Evolutionary conservation across 2,113 vertebrate genomes (phyloP).

Genomic region (Proteles cristata): DNA sequence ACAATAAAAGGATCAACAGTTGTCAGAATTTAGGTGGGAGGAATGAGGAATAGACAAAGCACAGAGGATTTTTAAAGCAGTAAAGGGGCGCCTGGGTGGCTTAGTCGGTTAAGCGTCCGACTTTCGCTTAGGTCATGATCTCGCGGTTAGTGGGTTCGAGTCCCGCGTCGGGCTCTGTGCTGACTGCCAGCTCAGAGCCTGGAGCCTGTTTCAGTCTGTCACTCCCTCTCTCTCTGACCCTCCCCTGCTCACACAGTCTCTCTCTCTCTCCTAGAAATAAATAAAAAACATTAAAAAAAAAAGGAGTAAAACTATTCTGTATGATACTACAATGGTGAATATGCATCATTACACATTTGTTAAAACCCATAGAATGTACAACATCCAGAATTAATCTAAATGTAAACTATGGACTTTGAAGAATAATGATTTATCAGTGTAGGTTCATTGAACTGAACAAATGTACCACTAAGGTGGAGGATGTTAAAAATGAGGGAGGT

Average conservation of each 20-base stretch:
- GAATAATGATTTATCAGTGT: not conserved
- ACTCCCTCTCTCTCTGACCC: too few relatives aligned
- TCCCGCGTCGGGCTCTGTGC: too few relatives aligned
- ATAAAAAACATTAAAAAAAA: too few relatives aligned
- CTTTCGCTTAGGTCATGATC: too few relatives aligned
- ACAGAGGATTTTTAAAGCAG: not conserved
- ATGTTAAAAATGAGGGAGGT: not conserved
- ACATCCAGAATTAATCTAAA: not conserved
- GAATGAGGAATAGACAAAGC: not conserved
- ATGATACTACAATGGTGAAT: not conserved
- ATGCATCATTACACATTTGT: not conserved
- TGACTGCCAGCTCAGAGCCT: too few relatives aligned
- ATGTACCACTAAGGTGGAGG: not conserved
- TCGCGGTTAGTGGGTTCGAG: too few relatives aligned
- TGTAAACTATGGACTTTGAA: not conserved
- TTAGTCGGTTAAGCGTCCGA: too few relatives aligned
- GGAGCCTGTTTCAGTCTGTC: too few relatives aligned
- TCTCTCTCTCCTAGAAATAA: too few relatives aligned
- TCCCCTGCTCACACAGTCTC: too few relatives aligned
- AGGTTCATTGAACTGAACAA: not conserved
- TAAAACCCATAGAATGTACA: not conserved
- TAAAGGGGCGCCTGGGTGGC: too few relatives aligned
- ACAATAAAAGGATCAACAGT: not conserved
- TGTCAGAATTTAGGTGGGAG: not conserved
- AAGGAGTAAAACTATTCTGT: not conserved